Base-by-base conservation (phyloP, 2,113 vertebrate species). In the Taurulus bubalis region DNA sequence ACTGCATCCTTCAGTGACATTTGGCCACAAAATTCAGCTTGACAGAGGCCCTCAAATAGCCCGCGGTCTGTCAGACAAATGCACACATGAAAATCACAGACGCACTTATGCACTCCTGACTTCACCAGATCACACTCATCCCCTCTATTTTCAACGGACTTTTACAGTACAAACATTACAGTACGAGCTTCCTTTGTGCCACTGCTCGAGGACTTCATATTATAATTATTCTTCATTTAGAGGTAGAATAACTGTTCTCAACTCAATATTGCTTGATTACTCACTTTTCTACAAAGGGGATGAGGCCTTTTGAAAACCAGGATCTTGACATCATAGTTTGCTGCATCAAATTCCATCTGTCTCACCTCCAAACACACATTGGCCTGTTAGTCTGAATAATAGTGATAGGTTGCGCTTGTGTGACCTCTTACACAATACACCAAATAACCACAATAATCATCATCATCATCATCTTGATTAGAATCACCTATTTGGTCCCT, bases 21-120 rank as follows among this genome's bases (percentile, higher is more conserved):
- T 90, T 87, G 74, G 77, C 87, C 85, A 88, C 89, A 83, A 88
- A 89, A 92, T 90, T 80, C 82, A 83, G 80, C 77, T 77, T 90
- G 91, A 92, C 90, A 89, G 83, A 81, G 85, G 65, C 79, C 82
- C 75, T 86, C 80, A 53, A 80, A 89, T 75, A 86, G 88, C 85
- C 84, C 34, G 60, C 16, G 38, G 80, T 73, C 70, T 66, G 76
- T 83, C 77, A 78, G 53, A 86, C 77, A 74, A 82, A 77, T 24
- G n/a, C 75, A 71, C 76, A 80, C 66, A 56, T 38, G 74, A 62
- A 56, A 47, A 38, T 47, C 62, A 24, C 22, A 58, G 26, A 80
- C 49, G 68, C 63, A 73, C 72, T 78, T 56, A 63, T 12, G 22
- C 74, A 66, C 22, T 10, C 20, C 56, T 45, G 51, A 63, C 70